These are phyloP conservation scores for Accipiter virgatus DNA, from an alignment of 2,113 vertebrate genomes.

Conservation along the genomic window DNA sequence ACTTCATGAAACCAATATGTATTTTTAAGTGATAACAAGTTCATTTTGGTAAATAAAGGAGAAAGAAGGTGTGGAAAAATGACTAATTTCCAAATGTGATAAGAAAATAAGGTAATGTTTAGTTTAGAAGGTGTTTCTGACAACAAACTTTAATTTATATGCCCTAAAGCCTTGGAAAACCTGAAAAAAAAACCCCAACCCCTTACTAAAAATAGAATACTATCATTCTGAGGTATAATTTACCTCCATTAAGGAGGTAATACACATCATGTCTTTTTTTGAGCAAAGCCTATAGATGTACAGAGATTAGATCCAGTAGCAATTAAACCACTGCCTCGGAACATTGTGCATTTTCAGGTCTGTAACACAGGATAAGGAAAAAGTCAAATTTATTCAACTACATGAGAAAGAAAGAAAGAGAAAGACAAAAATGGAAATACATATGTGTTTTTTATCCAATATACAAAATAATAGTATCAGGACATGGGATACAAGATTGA, in stretches of 20 bases:
- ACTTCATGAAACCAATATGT: not conserved
- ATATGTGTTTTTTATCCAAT: not conserved
- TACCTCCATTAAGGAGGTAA: not conserved
- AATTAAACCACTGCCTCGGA: not conserved
- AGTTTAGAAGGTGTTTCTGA: not conserved
- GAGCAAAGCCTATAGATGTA: not conserved
- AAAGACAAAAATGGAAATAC: not conserved
- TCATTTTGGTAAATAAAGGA: not conserved
- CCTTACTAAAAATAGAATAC: not conserved
- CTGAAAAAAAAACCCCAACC: not conserved
- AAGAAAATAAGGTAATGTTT: not conserved
- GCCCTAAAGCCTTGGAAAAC: not conserved
- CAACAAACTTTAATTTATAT: not conserved
- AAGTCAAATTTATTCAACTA: not conserved
- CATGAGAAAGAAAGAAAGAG: not conserved
- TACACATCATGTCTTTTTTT: not conserved
- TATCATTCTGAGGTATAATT: not conserved
- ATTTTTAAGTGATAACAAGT: not conserved
- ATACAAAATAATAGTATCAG: not conserved
- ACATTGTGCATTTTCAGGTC: not conserved
- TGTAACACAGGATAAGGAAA: not conserved
- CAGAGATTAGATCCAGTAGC: not conserved
- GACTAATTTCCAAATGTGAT: not conserved
- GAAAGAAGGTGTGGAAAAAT: not conserved
- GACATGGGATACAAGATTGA: not conserved